phyloP scores from a whole-genome alignment of 2,113 vertebrate genomes.

The Carettochelys insculpta region DNA sequence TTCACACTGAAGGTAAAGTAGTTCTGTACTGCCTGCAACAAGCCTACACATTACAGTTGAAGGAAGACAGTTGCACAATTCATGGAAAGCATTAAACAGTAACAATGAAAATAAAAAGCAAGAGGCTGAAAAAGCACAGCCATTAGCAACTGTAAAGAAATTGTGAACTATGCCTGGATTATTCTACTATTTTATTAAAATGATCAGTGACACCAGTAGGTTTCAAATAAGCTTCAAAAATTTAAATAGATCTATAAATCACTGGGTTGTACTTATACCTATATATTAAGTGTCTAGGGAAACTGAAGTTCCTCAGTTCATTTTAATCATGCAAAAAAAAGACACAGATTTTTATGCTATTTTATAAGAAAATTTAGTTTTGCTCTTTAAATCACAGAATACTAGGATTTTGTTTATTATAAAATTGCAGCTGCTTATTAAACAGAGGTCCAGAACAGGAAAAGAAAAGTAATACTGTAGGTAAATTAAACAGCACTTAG shows the following conservation, averaged over 20 bases:
- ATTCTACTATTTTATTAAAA: not conserved
- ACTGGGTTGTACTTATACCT: not conserved
- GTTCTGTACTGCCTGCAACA: not conserved
- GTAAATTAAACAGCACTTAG: not conserved
- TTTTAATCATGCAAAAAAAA: not conserved
- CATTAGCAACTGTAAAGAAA: not conserved
- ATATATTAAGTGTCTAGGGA: not conserved
- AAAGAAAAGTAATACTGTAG: not conserved
- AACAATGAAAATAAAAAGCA: not conserved
- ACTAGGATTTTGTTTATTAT: not conserved
- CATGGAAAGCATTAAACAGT: not conserved
- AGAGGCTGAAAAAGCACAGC: not conserved
- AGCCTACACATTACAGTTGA: not conserved
- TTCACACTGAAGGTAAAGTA: not conserved
- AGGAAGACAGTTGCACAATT: not conserved
- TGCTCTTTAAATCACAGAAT: not conserved
- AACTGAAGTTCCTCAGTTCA: not conserved
- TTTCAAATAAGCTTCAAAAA: not conserved
- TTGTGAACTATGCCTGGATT: not conserved
- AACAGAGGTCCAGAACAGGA: not conserved
- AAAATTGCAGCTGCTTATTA: not conserved
- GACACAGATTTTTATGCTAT: not conserved
- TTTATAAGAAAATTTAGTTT: not conserved
- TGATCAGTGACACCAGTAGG: not conserved
- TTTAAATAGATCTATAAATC: not conserved